These are phyloP conservation scores for Muscicapa comitata DNA, from an alignment of 2,797 vertebrate genomes.

Conservation along the genomic window DNA sequence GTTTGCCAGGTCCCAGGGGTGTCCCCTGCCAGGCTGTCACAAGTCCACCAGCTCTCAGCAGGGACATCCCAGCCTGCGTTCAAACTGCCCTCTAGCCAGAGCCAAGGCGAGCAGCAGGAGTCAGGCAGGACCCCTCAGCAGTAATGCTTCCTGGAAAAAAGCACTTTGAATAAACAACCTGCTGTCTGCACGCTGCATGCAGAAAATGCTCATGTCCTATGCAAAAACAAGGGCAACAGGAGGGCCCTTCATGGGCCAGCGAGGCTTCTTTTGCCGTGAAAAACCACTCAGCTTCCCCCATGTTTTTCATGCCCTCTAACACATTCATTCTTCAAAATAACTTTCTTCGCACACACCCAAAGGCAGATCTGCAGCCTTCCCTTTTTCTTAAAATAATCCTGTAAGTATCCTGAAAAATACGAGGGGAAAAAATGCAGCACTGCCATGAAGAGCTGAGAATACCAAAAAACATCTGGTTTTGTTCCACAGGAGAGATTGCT, in stretches of 20 bases:
- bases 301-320: conserved; percentile 38
- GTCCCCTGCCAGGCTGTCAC: neutral
- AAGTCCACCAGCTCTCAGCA: fast-evolving
- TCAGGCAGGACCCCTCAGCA: neutral
- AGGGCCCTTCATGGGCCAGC: neutral
- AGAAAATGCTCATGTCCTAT: neutral
- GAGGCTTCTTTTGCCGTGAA: neutral
- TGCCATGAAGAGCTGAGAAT: conserved; percentile 31
- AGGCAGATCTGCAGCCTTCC: conserved; percentile 20
- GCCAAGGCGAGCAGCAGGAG: fast-evolving
- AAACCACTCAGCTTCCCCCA: neutral
- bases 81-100: neutral
- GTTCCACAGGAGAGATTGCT: conserved; percentile 60
- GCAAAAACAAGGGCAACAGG: conserved; percentile 18
- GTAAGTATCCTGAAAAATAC: conserved; percentile 13
- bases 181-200: neutral
- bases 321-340: conserved; percentile 51
- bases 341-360: conserved; percentile 32
- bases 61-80: neutral
- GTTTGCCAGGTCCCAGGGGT: neutral
- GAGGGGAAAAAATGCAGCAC: neutral
- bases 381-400: conserved; percentile 35
- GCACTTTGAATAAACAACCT: neutral
- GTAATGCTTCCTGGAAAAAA: neutral
- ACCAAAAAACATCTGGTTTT: conserved; percentile 72